A percentile compares a stretch with the other conserved stretches of the same genome.
These are phyloP conservation scores for Siderastrea siderea DNA, from an alignment of 92 coral and sea anemone species.

Conservation along the genomic window DNA sequence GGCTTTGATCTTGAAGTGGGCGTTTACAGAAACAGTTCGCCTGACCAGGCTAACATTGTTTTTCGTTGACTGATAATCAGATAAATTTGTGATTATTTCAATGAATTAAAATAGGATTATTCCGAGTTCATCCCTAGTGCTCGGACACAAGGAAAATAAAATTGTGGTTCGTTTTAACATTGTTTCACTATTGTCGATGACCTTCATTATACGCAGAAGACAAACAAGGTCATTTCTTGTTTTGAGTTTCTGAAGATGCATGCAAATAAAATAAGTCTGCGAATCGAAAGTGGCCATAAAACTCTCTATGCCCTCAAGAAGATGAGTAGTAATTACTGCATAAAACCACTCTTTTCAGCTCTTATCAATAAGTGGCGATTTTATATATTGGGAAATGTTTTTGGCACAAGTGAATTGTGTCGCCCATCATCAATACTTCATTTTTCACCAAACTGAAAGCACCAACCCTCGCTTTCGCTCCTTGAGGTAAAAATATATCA, in stretches of 20 bases:
- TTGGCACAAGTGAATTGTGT: not conserved
- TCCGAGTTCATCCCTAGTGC: not conserved
- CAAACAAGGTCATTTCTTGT: not conserved
- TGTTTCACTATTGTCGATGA: not conserved
- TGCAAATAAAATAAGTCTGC: not conserved
- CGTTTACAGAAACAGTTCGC: not conserved
- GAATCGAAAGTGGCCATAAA: not conserved
- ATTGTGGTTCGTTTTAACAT: not conserved
- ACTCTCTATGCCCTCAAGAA: not conserved
- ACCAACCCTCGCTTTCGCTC: not conserved
- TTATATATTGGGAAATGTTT: conserved; percentile 1
- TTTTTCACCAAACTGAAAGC: not conserved
- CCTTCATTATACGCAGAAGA: not conserved
- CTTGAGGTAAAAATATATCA: conserved; percentile 6
- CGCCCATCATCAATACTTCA: too few species aligned
- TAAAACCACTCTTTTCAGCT: not conserved
- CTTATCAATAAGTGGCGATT: conserved; percentile 9
- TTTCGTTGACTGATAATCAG: conserved; percentile 14
- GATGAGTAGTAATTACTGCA: not conserved
- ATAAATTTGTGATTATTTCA: conserved; percentile 27
- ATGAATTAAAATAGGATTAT: conserved; percentile 3
- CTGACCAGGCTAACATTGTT: not conserved
- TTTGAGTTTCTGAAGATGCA: not conserved
- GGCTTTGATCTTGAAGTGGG: not conserved
- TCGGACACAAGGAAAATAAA: conserved; percentile 22